Conservation (phyloP, 1,140 invertebrate genomes). For the Ips typographus region DNA sequence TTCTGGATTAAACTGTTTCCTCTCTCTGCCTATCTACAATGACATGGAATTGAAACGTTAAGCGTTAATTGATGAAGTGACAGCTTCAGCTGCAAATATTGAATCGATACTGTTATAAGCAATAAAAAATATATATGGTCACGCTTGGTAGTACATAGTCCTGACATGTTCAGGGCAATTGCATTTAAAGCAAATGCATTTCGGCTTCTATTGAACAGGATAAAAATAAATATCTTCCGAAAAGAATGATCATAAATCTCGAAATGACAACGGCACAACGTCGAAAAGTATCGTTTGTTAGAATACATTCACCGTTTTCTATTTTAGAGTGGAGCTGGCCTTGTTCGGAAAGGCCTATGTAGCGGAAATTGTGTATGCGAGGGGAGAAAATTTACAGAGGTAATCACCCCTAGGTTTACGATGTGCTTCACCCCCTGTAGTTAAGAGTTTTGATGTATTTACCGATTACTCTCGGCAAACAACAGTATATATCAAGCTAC, state of each 20-base stretch:
- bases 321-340: slow-evolving; percentile 23
- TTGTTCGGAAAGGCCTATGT: slow-evolving; percentile 12
- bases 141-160: neutral
- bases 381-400: slow-evolving; percentile 32
- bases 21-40: too few species aligned
- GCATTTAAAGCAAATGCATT: slow-evolving; percentile 8
- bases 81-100: too few species aligned
- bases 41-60: too few species aligned
- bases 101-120: neutral
- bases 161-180: slow-evolving; percentile 3
- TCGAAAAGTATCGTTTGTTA: slow-evolving; percentile 21
- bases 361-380: slow-evolving; percentile 23
- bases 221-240: slow-evolving; percentile 18
- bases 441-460: slow-evolving; percentile 34
- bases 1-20: neutral
- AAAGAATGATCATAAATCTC: slow-evolving; percentile 18
- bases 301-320: slow-evolving; percentile 24
- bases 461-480: slow-evolving; percentile 31
- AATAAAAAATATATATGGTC: slow-evolving; percentile 1
- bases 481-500: slow-evolving; percentile 28
- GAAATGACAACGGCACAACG: slow-evolving; percentile 15
- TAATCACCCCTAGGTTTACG: slow-evolving; percentile 21
- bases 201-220: slow-evolving; percentile 9
- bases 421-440: slow-evolving; percentile 25
- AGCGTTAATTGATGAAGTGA: too few species aligned